Evolutionary conservation across 1,140 invertebrate species (phyloP), one percentile per base, ranked within the genome.

Genomic region (Drusus annulatus): DNA sequence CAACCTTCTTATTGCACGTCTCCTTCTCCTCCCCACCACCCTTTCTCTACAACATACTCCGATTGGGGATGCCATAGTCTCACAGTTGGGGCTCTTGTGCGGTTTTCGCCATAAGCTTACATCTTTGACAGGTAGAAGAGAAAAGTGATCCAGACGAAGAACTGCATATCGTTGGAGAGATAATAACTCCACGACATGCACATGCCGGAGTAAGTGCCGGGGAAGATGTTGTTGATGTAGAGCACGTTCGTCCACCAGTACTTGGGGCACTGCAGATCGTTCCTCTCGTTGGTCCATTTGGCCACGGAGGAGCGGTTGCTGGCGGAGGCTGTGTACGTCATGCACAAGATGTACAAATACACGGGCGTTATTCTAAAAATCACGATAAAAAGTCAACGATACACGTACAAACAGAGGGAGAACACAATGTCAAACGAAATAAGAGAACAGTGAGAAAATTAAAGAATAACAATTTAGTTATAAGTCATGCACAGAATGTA

Each of bases 141-240:
- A 15, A 90, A 81, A 0, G 86, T 86, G 50, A 86, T 87, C 73
- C 95, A 85, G 6, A 93, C 84, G 84, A 93, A 96, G 84, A 94
- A 95, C 87, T 96, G 95, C 91, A 95, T 95, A 85, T 97, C 96
- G 76, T 93, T 93, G 16, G 95, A 92, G 58, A 97, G 84, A 84
- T 96, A 96, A 95, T 95, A 97, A 23, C 93, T 93, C 93, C 94
- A 96, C 3, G 92, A 92, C 87, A 96, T 90, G 83, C 96, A 96
- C 89, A 92, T 88, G 31, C 90, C 87, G 0, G 88, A 84, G 21
- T 74, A 74, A 5, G 69, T 74, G 80, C 88, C 87, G n/a, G 86
- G 84, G 77, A 88, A 93, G 0, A 93, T 84, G 86, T 92, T 93
- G 84, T 93, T 92, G 54, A 93, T 92, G 81, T 92, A 93, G n/a